phyloP scores from a whole-genome alignment of 2,888 invertebrate genomes.

The Timema cristinae region DNA sequence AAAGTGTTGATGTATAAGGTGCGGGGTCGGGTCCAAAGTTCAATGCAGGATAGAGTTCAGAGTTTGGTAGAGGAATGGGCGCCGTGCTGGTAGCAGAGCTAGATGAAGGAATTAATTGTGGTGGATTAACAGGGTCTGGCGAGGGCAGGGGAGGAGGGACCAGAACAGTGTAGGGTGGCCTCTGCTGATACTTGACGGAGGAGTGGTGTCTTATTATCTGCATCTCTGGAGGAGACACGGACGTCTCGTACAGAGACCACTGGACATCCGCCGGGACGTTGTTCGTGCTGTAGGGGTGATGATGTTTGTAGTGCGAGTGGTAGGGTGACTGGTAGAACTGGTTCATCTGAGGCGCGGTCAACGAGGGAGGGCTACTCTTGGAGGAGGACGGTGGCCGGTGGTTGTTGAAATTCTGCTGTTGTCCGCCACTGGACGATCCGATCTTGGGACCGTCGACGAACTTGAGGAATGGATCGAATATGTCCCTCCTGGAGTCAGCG shows the following conservation, averaged over 20 bases:
- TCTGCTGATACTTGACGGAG: neutral
- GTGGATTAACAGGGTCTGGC: slow-evolving; percentile 15
- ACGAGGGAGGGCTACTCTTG: slow-evolving; percentile 40
- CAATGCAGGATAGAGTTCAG: too few species aligned
- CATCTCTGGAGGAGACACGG: slow-evolving; percentile 6
- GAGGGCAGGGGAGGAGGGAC: slow-evolving; percentile 60
- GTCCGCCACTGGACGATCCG: slow-evolving; percentile 31
- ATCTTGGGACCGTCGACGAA: slow-evolving; percentile 50
- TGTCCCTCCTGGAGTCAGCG: slow-evolving; percentile 42
- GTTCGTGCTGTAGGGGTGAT: slow-evolving; percentile 32
- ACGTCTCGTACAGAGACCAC: slow-evolving; percentile 8
- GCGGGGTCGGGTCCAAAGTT: too few species aligned
- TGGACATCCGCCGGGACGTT: slow-evolving; percentile 1
- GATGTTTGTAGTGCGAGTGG: slow-evolving; percentile 38
- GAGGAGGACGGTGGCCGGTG: slow-evolving; percentile 16
- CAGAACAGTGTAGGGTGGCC: slow-evolving; percentile 59
- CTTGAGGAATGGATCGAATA: slow-evolving; percentile 47
- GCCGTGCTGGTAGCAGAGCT: too few species aligned
- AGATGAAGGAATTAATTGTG: too few species aligned
- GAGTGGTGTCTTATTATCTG: neutral
- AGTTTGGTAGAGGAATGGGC: too few species aligned
- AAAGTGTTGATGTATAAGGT: too few species aligned
- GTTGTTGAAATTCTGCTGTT: slow-evolving; percentile 14
- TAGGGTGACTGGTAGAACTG: slow-evolving; percentile 39
- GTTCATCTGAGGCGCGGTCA: slow-evolving; percentile 40